A percentile compares a stretch with the other conserved stretches of the same genome.
phyloP scores from a whole-genome alignment of 2,888 invertebrate species.

The Hydrotaea cyrtoneurina region DNA sequence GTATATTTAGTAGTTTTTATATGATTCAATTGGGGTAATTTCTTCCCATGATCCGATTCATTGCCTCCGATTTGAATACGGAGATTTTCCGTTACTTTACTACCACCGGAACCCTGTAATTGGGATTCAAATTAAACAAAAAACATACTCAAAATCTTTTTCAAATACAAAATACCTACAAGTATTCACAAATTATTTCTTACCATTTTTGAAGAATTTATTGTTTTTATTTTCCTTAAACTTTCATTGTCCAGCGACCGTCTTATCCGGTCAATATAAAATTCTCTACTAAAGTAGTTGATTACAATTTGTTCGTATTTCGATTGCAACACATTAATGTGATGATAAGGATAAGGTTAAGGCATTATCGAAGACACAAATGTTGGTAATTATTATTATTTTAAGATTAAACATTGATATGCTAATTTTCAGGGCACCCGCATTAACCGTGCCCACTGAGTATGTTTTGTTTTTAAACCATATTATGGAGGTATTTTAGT shows the following conservation, averaged over 20 bases:
- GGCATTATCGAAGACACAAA: constrained; percentile 10
- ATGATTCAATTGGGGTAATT: constrained; percentile 80
- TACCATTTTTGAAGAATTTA: background rate
- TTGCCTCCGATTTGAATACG: constrained; percentile 83
- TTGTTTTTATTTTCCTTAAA: background rate
- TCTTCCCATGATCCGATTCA: constrained; percentile 79
- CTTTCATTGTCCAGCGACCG: background rate
- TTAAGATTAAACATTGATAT: constrained; percentile 21
- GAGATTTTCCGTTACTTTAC: constrained; percentile 83
- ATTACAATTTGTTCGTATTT: constrained; percentile 7
- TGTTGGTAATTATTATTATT: background rate
- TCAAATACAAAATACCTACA: no score
- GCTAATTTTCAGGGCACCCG: constrained; percentile 18
- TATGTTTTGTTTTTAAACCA: no score
- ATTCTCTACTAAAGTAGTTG: background rate
- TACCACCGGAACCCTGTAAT: constrained; percentile 83
- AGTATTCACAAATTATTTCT: no score
- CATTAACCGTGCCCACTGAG: no score
- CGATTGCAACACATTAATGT: background rate
- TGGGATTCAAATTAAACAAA: background rate
- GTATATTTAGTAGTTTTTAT: constrained; percentile 88
- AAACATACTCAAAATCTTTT: background rate
- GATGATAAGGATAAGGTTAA: constrained; percentile 28
- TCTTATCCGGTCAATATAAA: constrained; percentile 11
- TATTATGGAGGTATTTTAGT: no score